Evolutionary conservation across 2,797 vertebrate genomes (phyloP).

Genomic region (Odontamblyopus lacepedii): DNA sequence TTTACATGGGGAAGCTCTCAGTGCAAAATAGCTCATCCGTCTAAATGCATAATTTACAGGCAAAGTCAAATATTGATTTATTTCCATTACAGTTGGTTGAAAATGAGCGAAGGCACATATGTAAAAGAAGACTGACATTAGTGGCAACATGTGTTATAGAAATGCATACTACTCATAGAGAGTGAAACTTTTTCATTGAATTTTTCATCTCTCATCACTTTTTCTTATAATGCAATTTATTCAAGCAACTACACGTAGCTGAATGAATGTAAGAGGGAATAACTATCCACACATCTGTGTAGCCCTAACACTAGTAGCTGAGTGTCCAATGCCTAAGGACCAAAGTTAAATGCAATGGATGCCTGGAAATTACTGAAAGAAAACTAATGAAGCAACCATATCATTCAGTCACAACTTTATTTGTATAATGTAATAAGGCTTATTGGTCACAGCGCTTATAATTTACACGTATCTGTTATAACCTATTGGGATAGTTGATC

Average conservation of each 20-base stretch:
- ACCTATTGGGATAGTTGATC: background rate
- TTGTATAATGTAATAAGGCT: background rate
- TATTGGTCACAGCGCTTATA: background rate
- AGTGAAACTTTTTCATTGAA: background rate
- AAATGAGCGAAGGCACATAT: constrained; percentile 41
- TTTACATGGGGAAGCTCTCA: constrained; percentile 71
- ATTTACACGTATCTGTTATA: background rate
- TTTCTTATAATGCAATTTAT: background rate
- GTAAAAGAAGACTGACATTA: constrained; percentile 42
- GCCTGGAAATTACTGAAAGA: background rate
- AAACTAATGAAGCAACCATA: background rate
- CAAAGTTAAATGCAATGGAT: background rate
- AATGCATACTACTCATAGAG: background rate
- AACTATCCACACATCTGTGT: background rate
- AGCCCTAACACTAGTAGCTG: background rate
- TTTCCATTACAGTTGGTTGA: constrained; percentile 50
- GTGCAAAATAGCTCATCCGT: constrained; percentile 66
- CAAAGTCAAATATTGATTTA: constrained; percentile 74
- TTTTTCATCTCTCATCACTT: background rate
- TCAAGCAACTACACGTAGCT: background rate
- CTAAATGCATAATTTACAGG: constrained; percentile 77
- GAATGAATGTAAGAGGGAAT: background rate
- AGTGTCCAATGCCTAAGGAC: background rate
- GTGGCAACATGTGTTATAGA: constrained; percentile 9
- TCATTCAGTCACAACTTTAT: background rate